A percentile compares a stretch with the other conserved stretches of the same genome.
These are phyloP conservation scores for Oreochromis grahami DNA, from an alignment of 2,797 vertebrate species.

Conservation along the genomic window DNA sequence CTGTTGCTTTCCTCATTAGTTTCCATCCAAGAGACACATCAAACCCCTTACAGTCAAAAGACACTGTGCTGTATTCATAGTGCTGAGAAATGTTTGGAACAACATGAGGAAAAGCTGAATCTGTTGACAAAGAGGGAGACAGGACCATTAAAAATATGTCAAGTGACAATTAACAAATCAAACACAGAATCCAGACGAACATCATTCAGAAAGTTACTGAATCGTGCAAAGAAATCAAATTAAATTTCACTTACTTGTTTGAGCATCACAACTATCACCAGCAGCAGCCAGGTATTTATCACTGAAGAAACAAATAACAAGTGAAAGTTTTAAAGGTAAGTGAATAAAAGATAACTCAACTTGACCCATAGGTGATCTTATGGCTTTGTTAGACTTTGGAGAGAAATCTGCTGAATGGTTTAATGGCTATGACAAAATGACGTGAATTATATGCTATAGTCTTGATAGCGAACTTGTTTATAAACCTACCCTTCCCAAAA, in stretches of 20 bases:
- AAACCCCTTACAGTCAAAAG: not conserved
- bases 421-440: not conserved
- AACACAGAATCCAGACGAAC: not conserved
- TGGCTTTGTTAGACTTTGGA: not conserved
- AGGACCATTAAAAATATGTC: rapidly evolving
- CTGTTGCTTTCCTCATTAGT: not conserved
- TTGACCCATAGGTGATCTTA: rapidly evolving
- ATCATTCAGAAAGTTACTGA: not conserved
- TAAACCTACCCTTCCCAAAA: rapidly evolving
- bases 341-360: not conserved
- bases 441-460: not conserved
- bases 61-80: not conserved
- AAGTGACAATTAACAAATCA: not conserved
- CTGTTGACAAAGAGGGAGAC: rapidly evolving
- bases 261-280: not conserved
- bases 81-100: not conserved
- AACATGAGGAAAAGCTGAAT: not conserved
- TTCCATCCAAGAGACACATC: not conserved
- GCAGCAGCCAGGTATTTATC: not conserved
- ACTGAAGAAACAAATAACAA: not conserved
- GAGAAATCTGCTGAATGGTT: rapidly evolving
- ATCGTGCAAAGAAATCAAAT: not conserved
- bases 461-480: not conserved
- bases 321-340: rapidly evolving
- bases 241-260: not conserved